phyloP scores from a whole-genome alignment of 2,113 vertebrate species.

The Sakesphorus luctuosus region DNA sequence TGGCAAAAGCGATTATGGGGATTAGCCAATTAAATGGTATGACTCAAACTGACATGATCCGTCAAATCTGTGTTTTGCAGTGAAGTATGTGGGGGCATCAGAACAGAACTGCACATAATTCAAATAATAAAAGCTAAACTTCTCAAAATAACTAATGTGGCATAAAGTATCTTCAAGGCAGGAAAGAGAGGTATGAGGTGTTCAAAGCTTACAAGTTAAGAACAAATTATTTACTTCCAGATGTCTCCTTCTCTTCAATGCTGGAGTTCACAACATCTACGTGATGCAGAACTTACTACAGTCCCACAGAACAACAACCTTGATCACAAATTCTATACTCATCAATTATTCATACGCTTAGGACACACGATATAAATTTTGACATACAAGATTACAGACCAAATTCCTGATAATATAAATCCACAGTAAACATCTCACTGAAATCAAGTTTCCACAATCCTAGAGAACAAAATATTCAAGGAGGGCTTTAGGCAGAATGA shows the following conservation, averaged over 20 bases:
- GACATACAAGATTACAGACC: neutral
- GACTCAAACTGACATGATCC: constrained; percentile 77
- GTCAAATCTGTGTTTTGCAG: constrained; percentile 9
- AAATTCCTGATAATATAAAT: neutral
- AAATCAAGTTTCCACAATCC: neutral
- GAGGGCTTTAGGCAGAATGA: neutral
- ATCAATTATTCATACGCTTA: neutral
- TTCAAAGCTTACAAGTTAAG: neutral
- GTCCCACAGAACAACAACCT: neutral
- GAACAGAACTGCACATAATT: neutral
- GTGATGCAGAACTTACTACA: neutral
- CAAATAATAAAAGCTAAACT: neutral
- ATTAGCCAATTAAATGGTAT: constrained; percentile 83
- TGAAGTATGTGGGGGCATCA: neutral
- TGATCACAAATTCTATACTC: neutral
- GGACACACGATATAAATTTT: neutral
- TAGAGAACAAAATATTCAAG: neutral
- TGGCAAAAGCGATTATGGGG: constrained; percentile 83
- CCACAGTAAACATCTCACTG: neutral
- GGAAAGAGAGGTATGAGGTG: neutral
- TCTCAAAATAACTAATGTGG: neutral
- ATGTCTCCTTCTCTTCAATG: neutral
- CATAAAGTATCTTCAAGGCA: neutral
- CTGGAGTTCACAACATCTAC: neutral
- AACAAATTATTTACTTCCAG: neutral